A percentile compares a stretch with the other conserved stretches of the same genome.
Evolutionary conservation across 2,113 vertebrate genomes (phyloP).

Genomic region (Larimichthys crocea): DNA sequence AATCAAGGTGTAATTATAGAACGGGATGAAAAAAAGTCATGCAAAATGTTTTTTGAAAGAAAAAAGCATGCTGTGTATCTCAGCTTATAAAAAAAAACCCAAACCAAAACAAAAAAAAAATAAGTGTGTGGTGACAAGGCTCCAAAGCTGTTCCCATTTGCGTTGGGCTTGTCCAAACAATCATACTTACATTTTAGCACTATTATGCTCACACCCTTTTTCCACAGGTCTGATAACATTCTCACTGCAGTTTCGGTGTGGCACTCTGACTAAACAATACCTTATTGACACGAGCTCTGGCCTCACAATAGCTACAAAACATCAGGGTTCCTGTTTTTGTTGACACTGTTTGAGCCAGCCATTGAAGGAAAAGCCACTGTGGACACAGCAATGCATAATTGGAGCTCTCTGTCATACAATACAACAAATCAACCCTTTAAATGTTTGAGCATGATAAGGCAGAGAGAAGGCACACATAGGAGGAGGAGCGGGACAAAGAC

Average conservation of each 20-base stretch:
- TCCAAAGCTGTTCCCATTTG: slow-evolving; percentile 58
- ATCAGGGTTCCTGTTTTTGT: slow-evolving; percentile 89
- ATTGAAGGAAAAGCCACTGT: slow-evolving; percentile 85
- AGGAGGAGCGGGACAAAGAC: slow-evolving; percentile 68
- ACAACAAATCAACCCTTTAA: slow-evolving; percentile 87
- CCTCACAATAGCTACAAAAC: slow-evolving; percentile 88
- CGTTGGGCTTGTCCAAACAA: slow-evolving; percentile 86
- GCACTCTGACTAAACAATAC: slow-evolving; percentile 89
- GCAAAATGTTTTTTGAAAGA: slow-evolving; percentile 11
- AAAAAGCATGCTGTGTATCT: slow-evolving; percentile 24
- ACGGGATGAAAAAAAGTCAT: slow-evolving; percentile 14
- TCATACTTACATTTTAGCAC: slow-evolving; percentile 88
- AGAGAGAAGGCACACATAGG: slow-evolving; percentile 77
- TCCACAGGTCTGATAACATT: slow-evolving; percentile 92
- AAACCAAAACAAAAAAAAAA: slow-evolving; percentile 23
- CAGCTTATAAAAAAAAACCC: not conserved
- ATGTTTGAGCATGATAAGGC: slow-evolving; percentile 92
- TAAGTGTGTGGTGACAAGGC: slow-evolving; percentile 40
- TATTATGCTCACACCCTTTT: slow-evolving; percentile 85
- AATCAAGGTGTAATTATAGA: slow-evolving; percentile 23
- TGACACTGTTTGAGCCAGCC: slow-evolving; percentile 86
- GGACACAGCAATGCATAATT: slow-evolving; percentile 89
- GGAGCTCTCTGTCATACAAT: slow-evolving; percentile 87
- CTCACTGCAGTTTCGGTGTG: slow-evolving; percentile 88
- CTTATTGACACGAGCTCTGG: slow-evolving; percentile 88